These are phyloP conservation scores for Phanerotoma sp. DNA, from an alignment of 2,888 invertebrate species.

Conservation along the genomic window DNA sequence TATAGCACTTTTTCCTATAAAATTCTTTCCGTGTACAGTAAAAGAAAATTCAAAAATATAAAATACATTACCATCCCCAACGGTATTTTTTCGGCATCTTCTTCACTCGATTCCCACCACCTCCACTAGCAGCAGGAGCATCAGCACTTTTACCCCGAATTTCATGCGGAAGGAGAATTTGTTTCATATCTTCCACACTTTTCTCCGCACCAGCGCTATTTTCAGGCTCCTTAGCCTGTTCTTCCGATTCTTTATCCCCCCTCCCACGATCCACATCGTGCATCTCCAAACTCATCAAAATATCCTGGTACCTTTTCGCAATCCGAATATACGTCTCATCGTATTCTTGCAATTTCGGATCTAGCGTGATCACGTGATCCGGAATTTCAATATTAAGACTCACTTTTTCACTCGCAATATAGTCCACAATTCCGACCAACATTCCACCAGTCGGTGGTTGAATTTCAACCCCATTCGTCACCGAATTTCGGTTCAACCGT, in stretches of 20 bases:
- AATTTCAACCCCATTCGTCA: constrained; percentile 50
- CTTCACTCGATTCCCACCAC: not conserved
- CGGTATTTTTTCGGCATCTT: not conserved
- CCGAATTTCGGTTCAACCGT: no score
- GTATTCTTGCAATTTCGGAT: constrained; percentile 59
- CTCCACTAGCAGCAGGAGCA: not conserved
- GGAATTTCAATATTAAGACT: constrained; percentile 60
- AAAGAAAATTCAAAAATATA: no score
- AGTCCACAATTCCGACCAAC: constrained; percentile 59
- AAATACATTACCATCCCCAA: constrained; percentile 6
- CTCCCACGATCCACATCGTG: constrained; percentile 20
- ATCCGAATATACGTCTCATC: constrained; percentile 58
- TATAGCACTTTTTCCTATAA: no score
- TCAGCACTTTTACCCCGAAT: no score
- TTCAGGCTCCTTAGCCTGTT: constrained; percentile 22
- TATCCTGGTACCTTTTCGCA: constrained; percentile 54
- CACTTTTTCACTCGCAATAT: constrained; percentile 45
- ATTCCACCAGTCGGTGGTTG: constrained; percentile 59
- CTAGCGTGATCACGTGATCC: constrained; percentile 61
- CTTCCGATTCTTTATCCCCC: constrained; percentile 1
- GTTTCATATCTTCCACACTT: not conserved
- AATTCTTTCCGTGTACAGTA: no score
- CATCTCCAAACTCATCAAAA: constrained; percentile 44
- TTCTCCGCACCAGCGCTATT: not conserved
- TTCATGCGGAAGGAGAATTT: no score